These are phyloP conservation scores for Gymnogyps californianus DNA, from an alignment of 2,113 vertebrate species.

Conservation along the genomic window DNA sequence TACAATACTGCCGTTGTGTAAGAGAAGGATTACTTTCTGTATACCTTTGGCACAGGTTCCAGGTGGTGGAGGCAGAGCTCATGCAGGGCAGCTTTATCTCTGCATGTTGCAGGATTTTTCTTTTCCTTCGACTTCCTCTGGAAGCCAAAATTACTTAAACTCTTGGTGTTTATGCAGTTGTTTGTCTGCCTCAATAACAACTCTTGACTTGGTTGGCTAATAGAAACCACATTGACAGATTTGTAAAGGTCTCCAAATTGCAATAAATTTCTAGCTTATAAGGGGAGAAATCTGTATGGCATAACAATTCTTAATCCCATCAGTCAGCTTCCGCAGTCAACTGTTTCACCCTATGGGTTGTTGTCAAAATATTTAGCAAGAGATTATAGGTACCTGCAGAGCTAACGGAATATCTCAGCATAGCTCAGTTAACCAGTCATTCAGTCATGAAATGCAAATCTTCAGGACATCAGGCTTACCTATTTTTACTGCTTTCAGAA, in stretches of 20 bases:
- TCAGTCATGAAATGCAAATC: neutral
- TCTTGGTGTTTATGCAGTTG: neutral
- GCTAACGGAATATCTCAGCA: neutral
- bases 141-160: neutral
- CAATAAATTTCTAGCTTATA: neutral
- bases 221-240: neutral
- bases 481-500: neutral
- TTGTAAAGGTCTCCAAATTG: neutral
- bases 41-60: neutral
- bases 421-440: neutral
- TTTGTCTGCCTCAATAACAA: neutral
- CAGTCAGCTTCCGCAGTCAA: neutral
- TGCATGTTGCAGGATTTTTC: neutral
- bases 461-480: neutral
- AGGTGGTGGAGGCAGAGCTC: neutral
- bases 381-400: neutral
- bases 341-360: neutral
- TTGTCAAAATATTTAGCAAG: constrained; percentile 1
- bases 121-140: neutral
- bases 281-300: neutral
- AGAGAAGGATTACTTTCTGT: neutral
- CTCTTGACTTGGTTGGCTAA: neutral
- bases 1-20: neutral
- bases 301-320: neutral
- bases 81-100: neutral